Percentiles rank a stretch among this genome's conserved stretches.
phyloP scores from a whole-genome alignment of 2,888 invertebrate genomes.

The Dasypolia templi region DNA sequence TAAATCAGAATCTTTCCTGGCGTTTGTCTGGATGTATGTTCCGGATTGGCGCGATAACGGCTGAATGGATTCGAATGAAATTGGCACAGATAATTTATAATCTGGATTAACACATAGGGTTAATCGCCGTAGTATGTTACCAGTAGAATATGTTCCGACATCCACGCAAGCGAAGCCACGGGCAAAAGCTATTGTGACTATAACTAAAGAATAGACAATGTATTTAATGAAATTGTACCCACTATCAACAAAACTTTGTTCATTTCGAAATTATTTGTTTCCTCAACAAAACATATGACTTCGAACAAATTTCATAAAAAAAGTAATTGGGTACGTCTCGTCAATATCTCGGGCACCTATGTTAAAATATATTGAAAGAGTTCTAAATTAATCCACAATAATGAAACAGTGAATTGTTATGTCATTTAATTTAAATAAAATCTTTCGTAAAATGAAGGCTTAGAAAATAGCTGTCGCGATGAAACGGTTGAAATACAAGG shows the following conservation, averaged over 20 bases:
- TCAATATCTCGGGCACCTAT: slow-evolving; percentile 35
- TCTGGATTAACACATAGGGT: no score
- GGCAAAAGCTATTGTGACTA: not conserved
- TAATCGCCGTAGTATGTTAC: not conserved
- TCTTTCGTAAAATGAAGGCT: not conserved
- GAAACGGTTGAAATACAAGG: not conserved
- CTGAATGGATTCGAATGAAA: not conserved
- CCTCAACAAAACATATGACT: slow-evolving; percentile 20
- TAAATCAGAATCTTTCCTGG: not conserved
- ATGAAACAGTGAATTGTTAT: not conserved
- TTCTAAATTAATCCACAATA: slow-evolving; percentile 22
- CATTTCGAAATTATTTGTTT: slow-evolving; percentile 30
- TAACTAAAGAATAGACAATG: not conserved
- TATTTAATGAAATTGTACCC: not conserved
- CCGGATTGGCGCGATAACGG: not conserved
- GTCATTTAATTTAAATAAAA: slow-evolving; percentile 18
- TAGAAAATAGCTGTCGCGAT: not conserved
- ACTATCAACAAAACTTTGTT: slow-evolving; percentile 35
- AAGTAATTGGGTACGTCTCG: slow-evolving; percentile 22
- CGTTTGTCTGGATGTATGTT: not conserved
- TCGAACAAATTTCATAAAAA: slow-evolving; percentile 35
- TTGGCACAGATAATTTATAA: no score
- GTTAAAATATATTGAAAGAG: slow-evolving; percentile 33
- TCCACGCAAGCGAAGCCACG: not conserved
- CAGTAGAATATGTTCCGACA: not conserved